A percentile compares a stretch with the other conserved stretches of the same genome.
Conservation (phyloP, 1,140 invertebrate species). For the Radopholus similis region DNA sequence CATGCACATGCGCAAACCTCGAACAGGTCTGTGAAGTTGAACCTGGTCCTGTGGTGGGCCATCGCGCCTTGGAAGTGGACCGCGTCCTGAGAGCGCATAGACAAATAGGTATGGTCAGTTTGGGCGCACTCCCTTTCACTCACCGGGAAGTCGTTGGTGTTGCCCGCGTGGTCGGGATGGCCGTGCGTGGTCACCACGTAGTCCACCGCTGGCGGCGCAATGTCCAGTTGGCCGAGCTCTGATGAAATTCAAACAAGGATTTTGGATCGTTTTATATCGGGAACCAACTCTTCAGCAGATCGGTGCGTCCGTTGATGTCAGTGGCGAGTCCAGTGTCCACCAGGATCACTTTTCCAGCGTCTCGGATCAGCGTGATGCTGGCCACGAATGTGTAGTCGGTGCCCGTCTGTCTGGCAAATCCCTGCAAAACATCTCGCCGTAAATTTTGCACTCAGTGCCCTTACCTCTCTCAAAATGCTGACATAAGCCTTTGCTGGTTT, state of each 20-base stretch:
- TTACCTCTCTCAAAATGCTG: slow-evolving; percentile 23
- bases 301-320: slow-evolving; percentile 55
- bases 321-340: slow-evolving; percentile 55
- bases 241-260: too few species aligned
- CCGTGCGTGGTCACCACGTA: slow-evolving; percentile 56
- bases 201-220: slow-evolving; percentile 49
- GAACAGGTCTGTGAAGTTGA: slow-evolving; percentile 53
- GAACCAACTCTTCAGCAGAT: too few species aligned
- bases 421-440: slow-evolving; percentile 24
- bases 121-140: neutral
- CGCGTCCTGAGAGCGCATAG: slow-evolving; percentile 47
- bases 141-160: slow-evolving; percentile 37
- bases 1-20: too few species aligned
- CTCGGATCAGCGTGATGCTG: slow-evolving; percentile 55
- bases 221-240: slow-evolving; percentile 38
- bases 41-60: slow-evolving; percentile 42
- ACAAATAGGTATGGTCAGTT: neutral
- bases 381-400: slow-evolving; percentile 50
- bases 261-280: too few species aligned
- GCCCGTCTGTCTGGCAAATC: slow-evolving; percentile 49
- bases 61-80: slow-evolving; percentile 51
- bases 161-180: slow-evolving; percentile 53
- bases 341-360: slow-evolving; percentile 49
- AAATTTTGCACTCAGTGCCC: neutral
- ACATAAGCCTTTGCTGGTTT: slow-evolving; percentile 18